Conservation (phyloP, 1,140 invertebrate genomes). For the Leptopilina boulardi region DNA sequence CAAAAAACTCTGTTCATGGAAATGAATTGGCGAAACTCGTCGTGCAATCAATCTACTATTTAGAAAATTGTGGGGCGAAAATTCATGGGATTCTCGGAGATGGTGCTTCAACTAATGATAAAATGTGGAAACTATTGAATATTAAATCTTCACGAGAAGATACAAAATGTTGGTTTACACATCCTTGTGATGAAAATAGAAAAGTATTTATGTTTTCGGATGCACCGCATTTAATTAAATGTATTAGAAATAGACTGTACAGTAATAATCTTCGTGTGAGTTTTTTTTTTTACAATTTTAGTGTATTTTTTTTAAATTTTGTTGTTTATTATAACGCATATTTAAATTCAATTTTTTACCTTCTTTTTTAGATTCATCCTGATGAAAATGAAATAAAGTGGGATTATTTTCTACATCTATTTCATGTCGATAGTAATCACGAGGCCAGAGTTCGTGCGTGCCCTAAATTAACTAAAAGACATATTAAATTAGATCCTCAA, state of each 20-base stretch:
- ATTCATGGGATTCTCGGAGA: conserved; percentile 50
- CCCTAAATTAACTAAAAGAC: conserved; percentile 49
- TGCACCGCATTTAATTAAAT: conserved; percentile 52
- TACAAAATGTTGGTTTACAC: conserved; percentile 46
- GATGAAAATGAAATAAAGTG: conserved; percentile 12
- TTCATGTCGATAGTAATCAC: conserved; percentile 28
- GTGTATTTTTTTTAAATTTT: background rate
- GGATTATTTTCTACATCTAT: conserved; percentile 40
- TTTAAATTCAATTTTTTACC: background rate
- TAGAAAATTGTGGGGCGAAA: conserved; percentile 48
- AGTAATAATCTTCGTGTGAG: conserved; percentile 46
- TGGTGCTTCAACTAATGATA: conserved; percentile 41
- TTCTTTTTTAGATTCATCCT: conserved; percentile 13
- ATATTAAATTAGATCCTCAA: conserved; percentile 44
- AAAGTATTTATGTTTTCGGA: conserved; percentile 53
- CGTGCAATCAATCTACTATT: conserved; percentile 41
- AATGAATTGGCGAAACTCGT: conserved; percentile 43
- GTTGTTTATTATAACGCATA: background rate
- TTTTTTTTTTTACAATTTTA: background rate
- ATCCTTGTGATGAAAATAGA: conserved; percentile 46
- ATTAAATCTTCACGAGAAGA: conserved; percentile 19
- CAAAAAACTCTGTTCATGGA: conserved; percentile 37
- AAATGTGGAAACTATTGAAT: conserved; percentile 40
- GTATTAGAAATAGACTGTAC: conserved; percentile 51
- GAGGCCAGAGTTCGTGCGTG: conserved; percentile 39